Percentiles rank a stretch among this genome's conserved stretches.
These are phyloP conservation scores for Eupeodes luniger DNA, from an alignment of 2,888 invertebrate genomes.

Conservation along the genomic window DNA sequence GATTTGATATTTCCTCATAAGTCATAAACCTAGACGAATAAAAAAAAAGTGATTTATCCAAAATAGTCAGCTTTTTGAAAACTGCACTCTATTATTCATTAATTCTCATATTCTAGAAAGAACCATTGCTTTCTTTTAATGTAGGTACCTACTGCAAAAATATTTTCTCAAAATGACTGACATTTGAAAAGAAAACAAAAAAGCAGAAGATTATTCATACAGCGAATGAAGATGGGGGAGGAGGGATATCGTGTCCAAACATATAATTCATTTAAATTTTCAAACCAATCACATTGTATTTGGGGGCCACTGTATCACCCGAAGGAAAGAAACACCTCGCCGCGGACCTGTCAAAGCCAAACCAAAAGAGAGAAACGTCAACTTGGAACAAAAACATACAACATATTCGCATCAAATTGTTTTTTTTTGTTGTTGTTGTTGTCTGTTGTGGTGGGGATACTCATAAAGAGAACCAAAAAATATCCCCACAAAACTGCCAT, in stretches of 20 bases:
- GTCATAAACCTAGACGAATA: slow-evolving; percentile 20
- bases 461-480: slow-evolving; percentile 10
- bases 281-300: slow-evolving; percentile 68
- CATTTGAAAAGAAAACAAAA: slow-evolving; percentile 33
- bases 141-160: slow-evolving; percentile 7
- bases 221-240: slow-evolving; percentile 51
- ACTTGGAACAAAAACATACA: slow-evolving; percentile 49
- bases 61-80: slow-evolving; percentile 39
- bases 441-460: slow-evolving; percentile 18
- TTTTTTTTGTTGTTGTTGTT: not conserved
- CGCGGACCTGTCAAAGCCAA: slow-evolving; percentile 50
- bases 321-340: slow-evolving; percentile 57
- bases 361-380: slow-evolving; percentile 49
- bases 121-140: slow-evolving; percentile 29
- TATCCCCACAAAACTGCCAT: slow-evolving; percentile 49
- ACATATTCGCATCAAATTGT: slow-evolving; percentile 24
- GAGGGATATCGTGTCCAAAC: slow-evolving; percentile 61
- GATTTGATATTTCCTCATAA: slow-evolving; percentile 42
- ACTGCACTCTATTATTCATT: slow-evolving; percentile 22
- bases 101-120: not conserved
- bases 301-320: slow-evolving; percentile 52
- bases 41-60: slow-evolving; percentile 49
- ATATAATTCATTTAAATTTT: slow-evolving; percentile 70
- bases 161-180: slow-evolving; percentile 66
- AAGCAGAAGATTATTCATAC: slow-evolving; percentile 29